Base-by-base conservation (phyloP, 1,140 invertebrate species). In the Oryzaephilus surinamensis region DNA sequence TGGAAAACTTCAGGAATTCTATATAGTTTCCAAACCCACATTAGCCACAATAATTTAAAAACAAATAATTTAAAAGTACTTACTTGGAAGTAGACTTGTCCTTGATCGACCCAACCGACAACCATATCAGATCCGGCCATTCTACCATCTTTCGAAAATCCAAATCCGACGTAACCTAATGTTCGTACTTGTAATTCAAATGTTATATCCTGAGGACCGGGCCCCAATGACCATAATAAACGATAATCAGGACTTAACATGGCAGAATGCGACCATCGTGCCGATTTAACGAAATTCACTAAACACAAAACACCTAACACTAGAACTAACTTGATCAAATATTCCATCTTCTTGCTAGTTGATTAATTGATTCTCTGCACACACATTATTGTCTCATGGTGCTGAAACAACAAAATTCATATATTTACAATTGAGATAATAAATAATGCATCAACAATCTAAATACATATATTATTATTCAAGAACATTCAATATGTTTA, bases 141-240 rank as follows among this genome's bases (percentile, higher is more conserved):
- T 48, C 74, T 72, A 32, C 81, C 79, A 58, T 79, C 78, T 39
- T 72, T 74, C 46, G 81, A 86, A 55, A 87, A 81, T 32, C 84
- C 84, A 50, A 88, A 76, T 12, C 81, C 83, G 40, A 88, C 74
- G 60, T 84, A 89, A 45, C 85, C 85, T 47, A 72, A 70, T 27
- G 83, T 84, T 62, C 71, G 76, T 49, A 82, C 83, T 66, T 84
- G 80, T 50, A 85, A 67, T 63, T 84, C 76, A 59, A 87, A 85
- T 32, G 75, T 83, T 51, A 86, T 79, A 60, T 81, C 79, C 55
- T 60, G 57, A 19, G 60, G 52, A 20, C 58, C 55, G 1, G 60
- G 60, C 12, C 60, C 60, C 12, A 62, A 41, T 3, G 60, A 59
- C 60, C 60, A 62, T 27, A 62, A 38, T 20, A 62, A 40, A 30